These are phyloP conservation scores for Hippocampus kuda DNA, from an alignment of 2,797 vertebrate species.

Conservation along the genomic window DNA sequence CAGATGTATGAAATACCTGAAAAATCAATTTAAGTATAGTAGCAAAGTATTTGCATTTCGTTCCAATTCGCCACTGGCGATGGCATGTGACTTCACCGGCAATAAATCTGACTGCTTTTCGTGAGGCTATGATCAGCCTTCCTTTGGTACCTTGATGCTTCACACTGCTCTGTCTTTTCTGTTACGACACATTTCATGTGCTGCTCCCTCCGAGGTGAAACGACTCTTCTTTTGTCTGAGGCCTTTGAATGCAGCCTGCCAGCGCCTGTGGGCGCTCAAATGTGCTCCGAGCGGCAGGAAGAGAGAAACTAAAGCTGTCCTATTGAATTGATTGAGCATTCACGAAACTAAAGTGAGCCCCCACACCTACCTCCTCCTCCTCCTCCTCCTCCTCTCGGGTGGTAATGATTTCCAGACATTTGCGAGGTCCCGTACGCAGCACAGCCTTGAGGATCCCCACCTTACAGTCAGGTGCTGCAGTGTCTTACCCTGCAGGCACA, in stretches of 20 bases:
- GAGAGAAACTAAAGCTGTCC: slow-evolving; percentile 74
- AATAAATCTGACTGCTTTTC: slow-evolving; percentile 3
- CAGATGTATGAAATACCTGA: too few relatives aligned
- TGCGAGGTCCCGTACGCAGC: slow-evolving; percentile 55
- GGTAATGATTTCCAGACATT: slow-evolving; percentile 77
- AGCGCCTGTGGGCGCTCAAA: slow-evolving; percentile 70
- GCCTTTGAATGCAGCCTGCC: slow-evolving; percentile 61
- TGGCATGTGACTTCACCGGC: slow-evolving; percentile 29
- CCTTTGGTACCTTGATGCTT: slow-evolving; percentile 25
- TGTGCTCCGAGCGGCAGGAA: slow-evolving; percentile 52
- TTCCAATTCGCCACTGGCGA: neutral
- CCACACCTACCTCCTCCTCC: slow-evolving; percentile 50
- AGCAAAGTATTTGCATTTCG: neutral
- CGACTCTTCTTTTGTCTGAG: slow-evolving; percentile 55
- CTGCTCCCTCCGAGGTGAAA: slow-evolving; percentile 52
- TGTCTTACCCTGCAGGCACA: slow-evolving; percentile 66
- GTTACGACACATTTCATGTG: slow-evolving; percentile 43
- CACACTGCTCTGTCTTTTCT: neutral
- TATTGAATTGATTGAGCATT: slow-evolving; percentile 78
- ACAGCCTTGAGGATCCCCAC: slow-evolving; percentile 68
- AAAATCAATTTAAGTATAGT: neutral
- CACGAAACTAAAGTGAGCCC: slow-evolving; percentile 68
- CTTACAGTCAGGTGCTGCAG: slow-evolving; percentile 68
- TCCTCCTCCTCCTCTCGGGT: slow-evolving; percentile 55
- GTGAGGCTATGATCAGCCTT: slow-evolving; percentile 14